Evolutionary conservation across 2,797 vertebrate genomes (phyloP).

Genomic region (Morelia viridis): DNA sequence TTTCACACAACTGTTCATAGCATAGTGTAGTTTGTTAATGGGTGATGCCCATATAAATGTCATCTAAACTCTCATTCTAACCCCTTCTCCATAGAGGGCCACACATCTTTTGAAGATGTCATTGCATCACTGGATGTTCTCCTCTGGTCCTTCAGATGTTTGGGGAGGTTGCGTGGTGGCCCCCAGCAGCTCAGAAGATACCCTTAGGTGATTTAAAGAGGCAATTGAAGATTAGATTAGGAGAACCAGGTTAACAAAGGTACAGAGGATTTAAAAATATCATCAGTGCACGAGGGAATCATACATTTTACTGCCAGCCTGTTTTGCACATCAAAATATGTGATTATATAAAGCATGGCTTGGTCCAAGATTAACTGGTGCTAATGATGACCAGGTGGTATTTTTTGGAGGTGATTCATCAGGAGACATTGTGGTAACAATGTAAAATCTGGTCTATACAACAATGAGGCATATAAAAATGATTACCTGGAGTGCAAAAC

Average conservation of each 20-base stretch:
- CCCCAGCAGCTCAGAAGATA: background rate
- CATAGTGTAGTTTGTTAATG: background rate
- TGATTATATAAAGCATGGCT: background rate
- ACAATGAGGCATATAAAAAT: background rate
- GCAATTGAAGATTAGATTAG: background rate
- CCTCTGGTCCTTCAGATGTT: background rate
- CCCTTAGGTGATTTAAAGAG: background rate
- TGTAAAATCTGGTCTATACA: too few species aligned
- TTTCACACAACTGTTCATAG: background rate
- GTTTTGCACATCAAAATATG: background rate
- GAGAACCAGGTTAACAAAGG: background rate
- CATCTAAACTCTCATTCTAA: background rate
- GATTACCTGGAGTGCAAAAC: background rate
- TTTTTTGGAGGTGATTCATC: background rate
- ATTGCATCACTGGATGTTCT: background rate
- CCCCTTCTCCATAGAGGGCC: background rate
- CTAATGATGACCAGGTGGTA: background rate
- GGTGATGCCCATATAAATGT: too few species aligned
- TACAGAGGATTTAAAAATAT: background rate
- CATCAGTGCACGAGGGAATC: background rate
- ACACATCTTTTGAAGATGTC: background rate
- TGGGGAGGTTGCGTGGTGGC: background rate
- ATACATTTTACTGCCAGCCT: background rate
- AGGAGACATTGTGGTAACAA: background rate
- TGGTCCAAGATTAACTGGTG: background rate